Percentiles rank a stretch among this genome's conserved stretches.
phyloP scores from a whole-genome alignment of 1,140 invertebrate genomes.

The Galleria mellonella region DNA sequence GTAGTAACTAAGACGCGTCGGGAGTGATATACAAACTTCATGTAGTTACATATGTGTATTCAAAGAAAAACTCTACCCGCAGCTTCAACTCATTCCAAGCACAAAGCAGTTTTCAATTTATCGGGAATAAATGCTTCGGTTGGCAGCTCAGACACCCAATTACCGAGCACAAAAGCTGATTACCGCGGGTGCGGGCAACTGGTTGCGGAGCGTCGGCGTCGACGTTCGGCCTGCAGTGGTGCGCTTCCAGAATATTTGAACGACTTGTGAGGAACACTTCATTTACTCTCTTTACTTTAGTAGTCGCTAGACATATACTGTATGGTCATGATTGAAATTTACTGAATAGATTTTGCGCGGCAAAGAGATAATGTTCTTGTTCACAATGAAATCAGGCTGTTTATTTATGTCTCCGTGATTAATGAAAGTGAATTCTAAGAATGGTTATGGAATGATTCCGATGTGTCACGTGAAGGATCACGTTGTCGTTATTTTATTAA shows the following conservation, averaged over 20 bases:
- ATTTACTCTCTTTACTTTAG: slow-evolving; percentile 44
- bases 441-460: too few relatives aligned
- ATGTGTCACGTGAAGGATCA: too few relatives aligned
- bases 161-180: slow-evolving; percentile 71
- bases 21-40: too few relatives aligned
- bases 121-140: slow-evolving; percentile 69
- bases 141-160: slow-evolving; percentile 72
- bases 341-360: slow-evolving; percentile 12
- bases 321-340: slow-evolving; percentile 40
- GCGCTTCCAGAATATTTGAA: slow-evolving; percentile 48
- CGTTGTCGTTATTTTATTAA: too few relatives aligned
- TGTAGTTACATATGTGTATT: slow-evolving; percentile 5
- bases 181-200: slow-evolving; percentile 54
- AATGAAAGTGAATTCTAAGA: too few relatives aligned
- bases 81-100: slow-evolving; percentile 53
- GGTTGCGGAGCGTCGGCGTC: slow-evolving; percentile 14
- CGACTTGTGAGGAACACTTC: slow-evolving; percentile 51
- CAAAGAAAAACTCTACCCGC: slow-evolving; percentile 35
- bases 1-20: too few relatives aligned
- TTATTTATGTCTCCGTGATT: too few relatives aligned
- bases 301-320: slow-evolving; percentile 20
- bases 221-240: slow-evolving; percentile 22
- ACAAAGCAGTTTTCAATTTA: slow-evolving; percentile 71
- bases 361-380: too few relatives aligned
- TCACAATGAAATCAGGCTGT: too few relatives aligned